A percentile compares a stretch with the other conserved stretches of the same genome.
These are phyloP conservation scores for Montipora efflorescens DNA, from an alignment of 64 coral and sea anemone species.

Conservation along the genomic window DNA sequence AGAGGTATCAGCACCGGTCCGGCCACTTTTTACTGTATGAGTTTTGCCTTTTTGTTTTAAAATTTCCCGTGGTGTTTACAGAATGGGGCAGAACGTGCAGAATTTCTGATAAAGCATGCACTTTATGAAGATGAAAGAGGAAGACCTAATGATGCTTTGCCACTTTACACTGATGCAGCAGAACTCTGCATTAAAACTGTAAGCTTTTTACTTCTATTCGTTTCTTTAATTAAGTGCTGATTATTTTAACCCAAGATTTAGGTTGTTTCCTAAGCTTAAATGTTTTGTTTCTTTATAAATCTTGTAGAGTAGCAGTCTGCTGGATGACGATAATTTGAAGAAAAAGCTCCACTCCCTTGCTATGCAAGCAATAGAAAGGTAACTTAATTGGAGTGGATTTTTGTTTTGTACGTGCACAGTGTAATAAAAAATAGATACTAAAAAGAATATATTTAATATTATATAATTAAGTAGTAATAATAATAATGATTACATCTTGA, in stretches of 20 bases:
- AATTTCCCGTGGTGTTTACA: slow-evolving; percentile 2
- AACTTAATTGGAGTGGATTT: background rate
- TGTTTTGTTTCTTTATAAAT: no score
- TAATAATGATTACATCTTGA: no score
- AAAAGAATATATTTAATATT: no score
- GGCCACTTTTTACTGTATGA: background rate
- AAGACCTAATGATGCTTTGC: slow-evolving; percentile 74
- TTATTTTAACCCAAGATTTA: background rate
- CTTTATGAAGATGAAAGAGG: slow-evolving; percentile 93
- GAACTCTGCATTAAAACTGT: slow-evolving; percentile 91
- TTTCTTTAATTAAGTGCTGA: background rate
- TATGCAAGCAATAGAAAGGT: slow-evolving; percentile 97
- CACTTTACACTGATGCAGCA: slow-evolving; percentile 90
- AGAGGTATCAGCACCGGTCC: no score
- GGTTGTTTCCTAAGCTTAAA: background rate
- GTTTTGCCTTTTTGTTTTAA: background rate
- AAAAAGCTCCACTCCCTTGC: slow-evolving; percentile 84
- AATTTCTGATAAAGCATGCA: slow-evolving; percentile 93
- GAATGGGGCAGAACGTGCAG: slow-evolving; percentile 91
- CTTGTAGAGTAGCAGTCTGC: slow-evolving; percentile 71
- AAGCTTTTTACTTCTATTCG: background rate
- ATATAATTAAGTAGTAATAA: no score
- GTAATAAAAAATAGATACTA: no score
- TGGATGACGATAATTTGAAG: slow-evolving; percentile 80
- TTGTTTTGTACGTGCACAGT: background rate